Percentiles rank a stretch among this genome's conserved stretches.
Conservation (phyloP, 2,888 invertebrate species). For the Automeris io region DNA sequence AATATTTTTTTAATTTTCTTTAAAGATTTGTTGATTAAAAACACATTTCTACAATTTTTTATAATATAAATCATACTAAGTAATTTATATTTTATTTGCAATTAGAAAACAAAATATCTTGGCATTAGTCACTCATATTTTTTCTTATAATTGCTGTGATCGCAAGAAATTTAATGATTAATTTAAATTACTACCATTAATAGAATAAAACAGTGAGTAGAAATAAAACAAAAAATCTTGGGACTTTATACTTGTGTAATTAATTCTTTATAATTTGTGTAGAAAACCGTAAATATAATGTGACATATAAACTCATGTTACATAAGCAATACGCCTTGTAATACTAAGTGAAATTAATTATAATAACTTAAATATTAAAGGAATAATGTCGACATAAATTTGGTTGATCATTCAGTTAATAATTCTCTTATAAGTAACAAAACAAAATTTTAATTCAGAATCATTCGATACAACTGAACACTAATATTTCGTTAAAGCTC, state of each 20-base stretch:
- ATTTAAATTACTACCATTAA: too few species aligned
- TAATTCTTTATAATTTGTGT: constrained; percentile 60
- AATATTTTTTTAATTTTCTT: too few species aligned
- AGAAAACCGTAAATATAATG: constrained; percentile 70
- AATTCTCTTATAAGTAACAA: constrained; percentile 21
- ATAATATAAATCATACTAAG: too few species aligned
- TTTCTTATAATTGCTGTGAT: too few species aligned
- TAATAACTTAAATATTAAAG: constrained; percentile 14
- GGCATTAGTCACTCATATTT: too few species aligned
- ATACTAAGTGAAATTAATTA: constrained; percentile 32
- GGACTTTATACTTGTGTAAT: constrained; percentile 66
- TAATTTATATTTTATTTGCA: too few species aligned
- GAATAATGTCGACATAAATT: constrained; percentile 6
- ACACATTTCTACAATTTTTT: too few species aligned
- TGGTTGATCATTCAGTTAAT: constrained; percentile 10
- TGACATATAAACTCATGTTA: constrained; percentile 63
- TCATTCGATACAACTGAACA: constrained; percentile 25
- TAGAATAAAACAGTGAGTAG: too few species aligned
- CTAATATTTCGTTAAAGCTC: constrained; percentile 43
- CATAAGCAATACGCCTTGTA: constrained; percentile 16
- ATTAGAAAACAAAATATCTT: too few species aligned
- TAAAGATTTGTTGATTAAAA: too few species aligned
- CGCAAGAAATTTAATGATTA: too few species aligned
- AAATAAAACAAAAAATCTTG: constrained; percentile 31
- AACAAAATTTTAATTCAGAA: constrained; percentile 13